phyloP scores from a whole-genome alignment of 1,140 invertebrate species.

The Papilio dardanus region DNA sequence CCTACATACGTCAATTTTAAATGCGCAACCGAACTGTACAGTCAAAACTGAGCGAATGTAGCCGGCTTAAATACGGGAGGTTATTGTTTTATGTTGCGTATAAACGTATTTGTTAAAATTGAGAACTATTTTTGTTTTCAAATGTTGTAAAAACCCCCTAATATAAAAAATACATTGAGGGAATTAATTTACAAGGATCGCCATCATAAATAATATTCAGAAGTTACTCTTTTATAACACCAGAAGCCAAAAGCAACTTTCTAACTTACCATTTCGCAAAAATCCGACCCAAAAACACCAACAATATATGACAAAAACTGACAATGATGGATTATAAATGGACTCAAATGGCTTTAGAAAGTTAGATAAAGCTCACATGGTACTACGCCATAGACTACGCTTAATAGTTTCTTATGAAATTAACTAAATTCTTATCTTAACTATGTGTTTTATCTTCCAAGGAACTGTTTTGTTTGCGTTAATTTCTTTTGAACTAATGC shows the following conservation, averaged over 20 bases:
- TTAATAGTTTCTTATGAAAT: conserved; percentile 51
- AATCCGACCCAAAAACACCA: background rate
- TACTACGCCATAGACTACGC: conserved; percentile 42
- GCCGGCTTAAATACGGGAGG: no score
- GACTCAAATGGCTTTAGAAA: conserved; percentile 1
- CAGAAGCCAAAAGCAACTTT: background rate
- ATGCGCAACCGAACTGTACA: no score
- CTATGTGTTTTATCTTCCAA: conserved; percentile 44
- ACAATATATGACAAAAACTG: background rate
- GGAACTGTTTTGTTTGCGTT: conserved; percentile 45
- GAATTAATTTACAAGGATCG: no score
- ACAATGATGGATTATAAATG: background rate
- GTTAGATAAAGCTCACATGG: background rate
- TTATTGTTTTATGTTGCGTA: no score
- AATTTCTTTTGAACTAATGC: conserved; percentile 40
- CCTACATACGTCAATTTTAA: no score
- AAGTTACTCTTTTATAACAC: background rate
- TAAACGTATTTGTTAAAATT: no score
- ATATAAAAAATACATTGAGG: no score
- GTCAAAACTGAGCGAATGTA: no score
- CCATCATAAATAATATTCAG: no score
- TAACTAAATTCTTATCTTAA: conserved; percentile 48
- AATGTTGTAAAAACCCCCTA: no score
- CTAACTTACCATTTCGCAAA: background rate
- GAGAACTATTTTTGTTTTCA: no score